Conservation (phyloP, 2,888 invertebrate genomes). For the Plebejus melissa region DNA sequence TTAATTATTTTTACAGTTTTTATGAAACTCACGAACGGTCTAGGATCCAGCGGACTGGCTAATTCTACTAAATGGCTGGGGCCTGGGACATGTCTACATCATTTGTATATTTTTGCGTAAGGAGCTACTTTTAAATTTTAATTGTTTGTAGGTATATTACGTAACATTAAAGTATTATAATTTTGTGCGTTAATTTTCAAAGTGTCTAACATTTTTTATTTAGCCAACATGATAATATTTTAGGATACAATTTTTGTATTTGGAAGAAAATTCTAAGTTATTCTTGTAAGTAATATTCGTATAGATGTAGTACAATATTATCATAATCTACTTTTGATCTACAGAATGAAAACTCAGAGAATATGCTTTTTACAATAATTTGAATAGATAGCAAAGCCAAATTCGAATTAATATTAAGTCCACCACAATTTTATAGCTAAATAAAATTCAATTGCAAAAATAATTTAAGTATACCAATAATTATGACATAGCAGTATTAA, state of each 20-base stretch:
- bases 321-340: neutral
- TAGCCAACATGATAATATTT: conserved; percentile 3
- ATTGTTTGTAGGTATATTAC: neutral
- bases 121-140: neutral
- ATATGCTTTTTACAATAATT: neutral
- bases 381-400: neutral
- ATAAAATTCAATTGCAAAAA: neutral
- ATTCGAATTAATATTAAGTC: neutral
- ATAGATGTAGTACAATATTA: neutral
- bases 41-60: no score
- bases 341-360: neutral
- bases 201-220: conserved; percentile 5
- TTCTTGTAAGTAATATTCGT: neutral
- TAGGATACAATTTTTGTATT: conserved; percentile 7
- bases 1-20: no score
- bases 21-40: no score
- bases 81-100: neutral
- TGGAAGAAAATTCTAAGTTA: neutral
- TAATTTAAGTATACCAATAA: neutral
- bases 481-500: neutral
- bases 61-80: no score
- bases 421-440: neutral
- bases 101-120: conserved; percentile 20
- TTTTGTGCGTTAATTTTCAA: conserved; percentile 21
- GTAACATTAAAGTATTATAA: neutral